Percentiles rank a stretch among this genome's conserved stretches.
Evolutionary conservation across 1,140 invertebrate genomes (phyloP).

Genomic region (Drosophila ercepeae): DNA sequence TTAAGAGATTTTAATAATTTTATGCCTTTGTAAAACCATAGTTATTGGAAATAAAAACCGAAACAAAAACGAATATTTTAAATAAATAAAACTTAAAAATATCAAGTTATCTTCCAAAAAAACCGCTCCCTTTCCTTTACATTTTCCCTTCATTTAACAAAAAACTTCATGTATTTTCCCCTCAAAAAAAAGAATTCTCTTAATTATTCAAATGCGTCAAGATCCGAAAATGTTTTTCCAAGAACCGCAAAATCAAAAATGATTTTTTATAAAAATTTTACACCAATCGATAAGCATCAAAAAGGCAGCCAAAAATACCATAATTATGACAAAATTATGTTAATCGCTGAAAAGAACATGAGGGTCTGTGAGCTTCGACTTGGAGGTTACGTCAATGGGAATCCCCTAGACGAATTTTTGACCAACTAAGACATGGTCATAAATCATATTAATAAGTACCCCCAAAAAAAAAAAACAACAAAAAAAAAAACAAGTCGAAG

Average conservation of each 20-base stretch:
- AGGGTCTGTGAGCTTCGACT: not conserved
- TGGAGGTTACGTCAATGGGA: conserved; percentile 21
- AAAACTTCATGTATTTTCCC: too few species aligned
- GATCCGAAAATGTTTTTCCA: not conserved
- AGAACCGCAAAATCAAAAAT: not conserved
- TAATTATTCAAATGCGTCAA: not conserved
- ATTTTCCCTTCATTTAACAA: too few species aligned
- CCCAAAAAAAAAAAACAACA: not conserved
- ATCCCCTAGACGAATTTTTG: conserved; percentile 13
- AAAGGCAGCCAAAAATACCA: conserved; percentile 4
- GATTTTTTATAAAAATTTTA: not conserved
- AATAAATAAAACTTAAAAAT: too few species aligned
- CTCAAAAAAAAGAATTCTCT: not conserved
- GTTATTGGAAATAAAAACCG: too few species aligned
- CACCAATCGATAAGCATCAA: not conserved
- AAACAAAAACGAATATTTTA: too few species aligned
- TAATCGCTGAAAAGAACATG: conserved; percentile 20
- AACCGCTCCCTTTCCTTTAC: too few species aligned
- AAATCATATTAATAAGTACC: conserved; percentile 26
- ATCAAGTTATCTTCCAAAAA: too few species aligned
- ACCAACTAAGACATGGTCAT: conserved; percentile 20
- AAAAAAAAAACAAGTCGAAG: not conserved
- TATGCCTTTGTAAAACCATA: too few species aligned
- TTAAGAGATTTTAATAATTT: too few species aligned
- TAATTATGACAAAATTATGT: conserved; percentile 9